These are phyloP conservation scores for Eristalinus aeneus DNA, from an alignment of 2,888 invertebrate species.

Conservation along the genomic window DNA sequence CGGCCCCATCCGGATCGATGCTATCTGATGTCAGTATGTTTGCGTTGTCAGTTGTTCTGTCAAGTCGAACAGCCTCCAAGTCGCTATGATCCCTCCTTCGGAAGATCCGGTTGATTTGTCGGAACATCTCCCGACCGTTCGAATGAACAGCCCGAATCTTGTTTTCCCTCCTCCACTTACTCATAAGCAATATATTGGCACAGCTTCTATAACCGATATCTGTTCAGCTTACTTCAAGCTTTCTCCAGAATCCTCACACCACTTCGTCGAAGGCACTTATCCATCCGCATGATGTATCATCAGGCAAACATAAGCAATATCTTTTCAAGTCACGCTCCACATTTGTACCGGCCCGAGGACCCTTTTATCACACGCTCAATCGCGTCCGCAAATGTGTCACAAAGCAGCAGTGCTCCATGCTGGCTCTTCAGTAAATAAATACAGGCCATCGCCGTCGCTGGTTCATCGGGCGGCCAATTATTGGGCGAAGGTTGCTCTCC, in stretches of 20 bases:
- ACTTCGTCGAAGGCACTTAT: neutral
- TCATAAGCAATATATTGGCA: neutral
- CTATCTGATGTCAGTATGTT: too few relatives aligned
- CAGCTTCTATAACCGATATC: too few relatives aligned
- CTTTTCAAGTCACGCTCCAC: conserved; percentile 62
- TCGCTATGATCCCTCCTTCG: too few relatives aligned
- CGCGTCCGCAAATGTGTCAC: conserved; percentile 48
- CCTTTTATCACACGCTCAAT: conserved; percentile 52
- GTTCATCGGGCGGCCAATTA: conserved; percentile 55
- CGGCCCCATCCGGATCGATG: too few relatives aligned
- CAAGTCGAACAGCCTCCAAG: too few relatives aligned
- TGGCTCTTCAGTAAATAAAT: conserved; percentile 53
- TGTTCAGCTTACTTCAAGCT: too few relatives aligned
- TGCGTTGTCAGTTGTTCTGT: too few relatives aligned
- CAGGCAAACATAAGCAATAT: neutral
- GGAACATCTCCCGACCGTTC: too few relatives aligned
- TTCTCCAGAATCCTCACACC: neutral
- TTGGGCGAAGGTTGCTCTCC: conserved; percentile 23
- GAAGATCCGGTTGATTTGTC: too few relatives aligned
- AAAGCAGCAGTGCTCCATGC: conserved; percentile 23
- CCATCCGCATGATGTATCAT: conserved; percentile 3
- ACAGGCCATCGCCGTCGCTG: conserved; percentile 16
- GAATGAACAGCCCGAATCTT: too few relatives aligned
- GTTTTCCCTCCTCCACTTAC: too few relatives aligned
- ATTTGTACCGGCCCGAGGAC: conserved; percentile 34